Percentiles rank a stretch among this genome's conserved stretches.
Evolutionary conservation across 2,113 vertebrate species (phyloP).

Genomic region (Python bivittatus): DNA sequence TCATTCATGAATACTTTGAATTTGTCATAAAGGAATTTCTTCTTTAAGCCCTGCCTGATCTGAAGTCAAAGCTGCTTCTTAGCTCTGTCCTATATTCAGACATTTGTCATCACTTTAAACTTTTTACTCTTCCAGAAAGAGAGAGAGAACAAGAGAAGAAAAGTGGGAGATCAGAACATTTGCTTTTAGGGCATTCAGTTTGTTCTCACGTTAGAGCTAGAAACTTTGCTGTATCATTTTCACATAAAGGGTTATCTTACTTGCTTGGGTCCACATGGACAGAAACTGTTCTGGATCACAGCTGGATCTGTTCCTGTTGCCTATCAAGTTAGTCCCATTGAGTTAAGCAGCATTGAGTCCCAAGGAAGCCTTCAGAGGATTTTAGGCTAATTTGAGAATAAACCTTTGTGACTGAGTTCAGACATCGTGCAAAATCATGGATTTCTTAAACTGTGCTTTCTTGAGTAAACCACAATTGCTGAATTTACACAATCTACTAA

Average conservation of each 20-base stretch:
- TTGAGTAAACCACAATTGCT: too few species aligned
- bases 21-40: constrained; percentile 19
- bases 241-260: not conserved
- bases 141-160: not conserved
- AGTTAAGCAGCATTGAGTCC: not conserved
- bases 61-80: not conserved
- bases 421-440: too few species aligned
- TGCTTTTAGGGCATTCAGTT: not conserved
- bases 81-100: not conserved
- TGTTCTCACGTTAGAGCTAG: not conserved
- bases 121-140: not conserved
- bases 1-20: not conserved
- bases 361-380: not conserved
- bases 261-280: not conserved
- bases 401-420: not conserved
- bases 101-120: constrained; percentile 14
- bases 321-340: not conserved
- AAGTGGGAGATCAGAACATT: not conserved
- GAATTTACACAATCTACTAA: too few species aligned
- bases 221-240: not conserved
- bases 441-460: too few species aligned
- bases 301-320: not conserved
- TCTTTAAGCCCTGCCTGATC: constrained; percentile 1
- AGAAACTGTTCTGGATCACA: not conserved
- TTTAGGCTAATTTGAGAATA: not conserved